Evolutionary conservation across 2,113 vertebrate genomes (phyloP), one percentile per base, ranked within the genome.

Genomic region (Forbesichthys agassizii): DNA sequence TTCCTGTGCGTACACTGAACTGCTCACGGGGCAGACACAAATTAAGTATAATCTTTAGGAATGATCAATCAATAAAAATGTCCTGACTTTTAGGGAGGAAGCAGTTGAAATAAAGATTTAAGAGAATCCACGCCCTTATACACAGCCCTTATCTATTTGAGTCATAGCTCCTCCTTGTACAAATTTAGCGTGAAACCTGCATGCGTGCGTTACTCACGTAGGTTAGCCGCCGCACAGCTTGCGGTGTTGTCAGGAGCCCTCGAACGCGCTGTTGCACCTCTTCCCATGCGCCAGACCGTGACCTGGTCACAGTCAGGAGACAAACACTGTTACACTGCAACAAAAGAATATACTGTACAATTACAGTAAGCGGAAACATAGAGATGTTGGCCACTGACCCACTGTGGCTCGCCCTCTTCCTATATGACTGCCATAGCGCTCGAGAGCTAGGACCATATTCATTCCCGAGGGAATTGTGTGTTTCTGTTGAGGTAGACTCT

Each of bases 181-280:
- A 42, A 42, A 42, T 42, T 42, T 42, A 6, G 36, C 36, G 7
- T 42, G 36, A 42, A 42, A 42, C 4, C 5, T 42, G 36, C 7
- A 5, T 42, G 13, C 8, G 20, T 20, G 12, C 9, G 14, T 52
- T 48, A 80, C 94, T 91, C 68, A 95, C 93, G 61, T 78, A 78
- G 36, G 79, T 73, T 1, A 87, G 86, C 66, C 88, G 78, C 13
- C 80, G 81, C 9, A 88, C 75, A 33, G 93, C 93, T 72, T 85
- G 88, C 6, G 91, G 88, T 27, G 93, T 90, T 0, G 78, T 92
- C 33, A 95, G 87, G 7, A 94, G 92, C 55, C 75, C 81, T 2
- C 81, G 80, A 4, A 94, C 86, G 6, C 93, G 90, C 61, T 91
- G 86, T 0, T 95, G 92, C 77, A 95, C 91, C 53, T 90, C 89